Evolutionary conservation across 2,797 vertebrate species (phyloP).

Genomic region (Poecilia velifera): DNA sequence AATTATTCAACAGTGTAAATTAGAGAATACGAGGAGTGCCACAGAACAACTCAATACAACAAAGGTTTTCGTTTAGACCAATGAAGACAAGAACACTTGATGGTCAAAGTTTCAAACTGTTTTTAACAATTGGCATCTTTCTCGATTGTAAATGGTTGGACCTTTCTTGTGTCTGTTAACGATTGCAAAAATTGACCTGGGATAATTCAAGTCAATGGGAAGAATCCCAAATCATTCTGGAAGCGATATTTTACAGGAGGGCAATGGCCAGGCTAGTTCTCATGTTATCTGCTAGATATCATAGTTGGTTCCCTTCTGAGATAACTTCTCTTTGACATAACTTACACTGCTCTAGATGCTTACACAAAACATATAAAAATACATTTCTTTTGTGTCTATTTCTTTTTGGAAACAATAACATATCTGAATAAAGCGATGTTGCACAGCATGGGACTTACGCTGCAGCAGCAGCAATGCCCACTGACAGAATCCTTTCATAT

Average conservation of each 20-base stretch:
- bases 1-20: not conserved
- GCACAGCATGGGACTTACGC: not conserved
- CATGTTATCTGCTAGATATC: not conserved
- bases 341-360: not conserved
- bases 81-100: not conserved
- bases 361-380: not conserved
- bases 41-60: not conserved
- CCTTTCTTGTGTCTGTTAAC: not conserved
- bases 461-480: not conserved
- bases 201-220: too few species aligned
- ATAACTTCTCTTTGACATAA: not conserved
- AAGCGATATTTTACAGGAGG: too few species aligned
- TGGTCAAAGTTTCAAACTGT: not conserved
- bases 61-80: not conserved
- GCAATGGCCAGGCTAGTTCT: too few species aligned
- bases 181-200: not conserved
- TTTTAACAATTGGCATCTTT: not conserved
- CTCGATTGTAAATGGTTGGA: not conserved
- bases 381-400: not conserved
- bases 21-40: not conserved
- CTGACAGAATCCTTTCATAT: not conserved
- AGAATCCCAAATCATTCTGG: too few species aligned
- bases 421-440: not conserved
- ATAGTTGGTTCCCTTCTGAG: not conserved
- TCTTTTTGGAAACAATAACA: not conserved